Base-by-base conservation (phyloP, 2,888 invertebrate genomes). In the Oligia fasciuncula region DNA sequence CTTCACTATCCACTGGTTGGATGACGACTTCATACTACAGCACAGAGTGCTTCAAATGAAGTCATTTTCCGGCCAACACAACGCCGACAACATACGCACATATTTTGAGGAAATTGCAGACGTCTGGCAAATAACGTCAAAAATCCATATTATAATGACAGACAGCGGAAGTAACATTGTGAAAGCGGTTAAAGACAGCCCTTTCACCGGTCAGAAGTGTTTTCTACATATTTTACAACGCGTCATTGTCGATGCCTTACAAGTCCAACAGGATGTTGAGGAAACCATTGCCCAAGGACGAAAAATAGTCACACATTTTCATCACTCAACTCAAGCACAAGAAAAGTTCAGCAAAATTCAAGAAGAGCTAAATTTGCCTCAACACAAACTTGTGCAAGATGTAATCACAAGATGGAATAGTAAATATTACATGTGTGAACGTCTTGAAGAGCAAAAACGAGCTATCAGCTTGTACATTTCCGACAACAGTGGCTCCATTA, bases 211-310 rank as follows among this genome's bases (percentile, higher is more conserved):
- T n/a, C n/a, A 63, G 13, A 35, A 63, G 63, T 63, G 63, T 29
- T 63, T 62, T n/a, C n/a, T 62, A 62, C 62, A 62, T n/a, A 62
- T 62, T 62, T 62, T 62, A 62, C 29, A 62, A 62, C 29, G 62
- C 62, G 29, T 62, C 13, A 62, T 62, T 29, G 5, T 62, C 62
- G 62, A 62, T 13, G 29, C 29, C n/a, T 29, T 62, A 62, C 62
- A 29, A 62, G 29, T 62, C 29, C 62, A 29, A 62, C n/a, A 29
- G 62, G 14, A 29, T 29, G 62, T 62, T 29, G 29, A 62, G 13
- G 62, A 63, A 63, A 14, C 62, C n/a, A 62, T 62, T 6, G 29
- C n/a, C 13, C n/a, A 29, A 63, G 63, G 63, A 63, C 14, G 63
- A 63, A 35, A 63, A 63, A 35, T 63, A 63, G 35, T 63, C 6